These are phyloP conservation scores for Eupithecia insigniata DNA, from an alignment of 2,888 invertebrate genomes.

Conservation along the genomic window DNA sequence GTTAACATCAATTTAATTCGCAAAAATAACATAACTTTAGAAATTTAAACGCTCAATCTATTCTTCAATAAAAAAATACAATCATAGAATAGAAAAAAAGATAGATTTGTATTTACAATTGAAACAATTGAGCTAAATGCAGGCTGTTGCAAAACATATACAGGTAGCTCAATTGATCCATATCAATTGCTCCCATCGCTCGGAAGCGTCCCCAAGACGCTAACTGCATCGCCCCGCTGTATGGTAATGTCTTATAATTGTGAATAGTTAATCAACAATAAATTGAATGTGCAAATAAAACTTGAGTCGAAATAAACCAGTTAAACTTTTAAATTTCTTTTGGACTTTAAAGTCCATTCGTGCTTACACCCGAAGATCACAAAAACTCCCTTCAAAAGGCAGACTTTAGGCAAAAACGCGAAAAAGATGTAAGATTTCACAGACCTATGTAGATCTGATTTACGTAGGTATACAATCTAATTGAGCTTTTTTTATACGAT, in stretches of 20 bases:
- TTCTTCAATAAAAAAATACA: too few species aligned
- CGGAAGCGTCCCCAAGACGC: too few species aligned
- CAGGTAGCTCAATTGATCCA: too few species aligned
- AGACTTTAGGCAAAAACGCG: background rate
- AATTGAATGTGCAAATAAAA: background rate
- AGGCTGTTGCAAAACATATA: too few species aligned
- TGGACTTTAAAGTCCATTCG: background rate
- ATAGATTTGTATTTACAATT: too few species aligned
- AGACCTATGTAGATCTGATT: background rate
- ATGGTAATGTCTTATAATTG: too few species aligned
- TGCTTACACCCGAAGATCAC: background rate
- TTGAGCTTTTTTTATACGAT: conserved; percentile 5
- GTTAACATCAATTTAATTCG: background rate
- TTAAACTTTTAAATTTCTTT: background rate
- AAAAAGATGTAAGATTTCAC: background rate
- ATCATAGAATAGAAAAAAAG: too few species aligned
- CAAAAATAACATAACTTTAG: background rate
- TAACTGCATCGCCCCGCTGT: too few species aligned
- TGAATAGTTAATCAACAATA: background rate
- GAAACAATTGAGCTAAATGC: too few species aligned
- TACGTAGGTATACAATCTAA: background rate
- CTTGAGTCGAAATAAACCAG: background rate
- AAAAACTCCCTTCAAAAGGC: background rate
- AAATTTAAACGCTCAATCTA: background rate
- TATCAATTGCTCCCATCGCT: too few species aligned